Evolutionary conservation across 2,888 invertebrate genomes (phyloP), one percentile per base, ranked within the genome.

Genomic region (Meteorus colon): DNA sequence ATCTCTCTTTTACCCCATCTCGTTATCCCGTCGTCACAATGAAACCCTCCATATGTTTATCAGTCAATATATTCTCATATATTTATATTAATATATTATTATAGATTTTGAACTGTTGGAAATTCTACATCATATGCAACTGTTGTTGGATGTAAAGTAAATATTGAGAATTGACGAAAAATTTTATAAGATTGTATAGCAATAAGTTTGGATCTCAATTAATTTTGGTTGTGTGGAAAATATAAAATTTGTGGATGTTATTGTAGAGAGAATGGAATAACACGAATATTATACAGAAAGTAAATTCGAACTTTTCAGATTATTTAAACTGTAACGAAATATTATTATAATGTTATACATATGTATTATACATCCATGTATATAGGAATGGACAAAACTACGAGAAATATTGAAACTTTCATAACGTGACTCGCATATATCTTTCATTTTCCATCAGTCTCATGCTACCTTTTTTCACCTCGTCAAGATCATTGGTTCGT

Each of bases 401-500:
- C 65, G 63, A 76, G 71, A 69, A 74, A 76, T 73, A 77, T 78
- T 71, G 71, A 76, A 79, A 77, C 55, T 78, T 41, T 14, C 70
- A 77, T 16, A 63, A 73, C 72, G 77, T 77, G 77, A 80, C 77
- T 79, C 74, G 79, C 74, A 77, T 41, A 71, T 78, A 72, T 63
- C 51, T 60, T 75, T 75, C 45, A 65, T 77, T 59, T 19, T 65
- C 41, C 41, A 27, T 59, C 41, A 37, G 60, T 67, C 66, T 41
- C 73, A 66, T 73, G 34, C 67, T 55, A 29, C 59, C 29, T 59
- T 41, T 79, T 80, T 83, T 82, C 80, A 79, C 70, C 79, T 80
- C 41, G 37, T 74, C 75, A 66, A 34, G 75, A 41, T 75, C 63
- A 41, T 37, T 65, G 74, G 79, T 80, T 78, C 78, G 70, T 75